Base-by-base conservation (phyloP, 1,140 invertebrate species). In the Homalodisca vitripennis region DNA sequence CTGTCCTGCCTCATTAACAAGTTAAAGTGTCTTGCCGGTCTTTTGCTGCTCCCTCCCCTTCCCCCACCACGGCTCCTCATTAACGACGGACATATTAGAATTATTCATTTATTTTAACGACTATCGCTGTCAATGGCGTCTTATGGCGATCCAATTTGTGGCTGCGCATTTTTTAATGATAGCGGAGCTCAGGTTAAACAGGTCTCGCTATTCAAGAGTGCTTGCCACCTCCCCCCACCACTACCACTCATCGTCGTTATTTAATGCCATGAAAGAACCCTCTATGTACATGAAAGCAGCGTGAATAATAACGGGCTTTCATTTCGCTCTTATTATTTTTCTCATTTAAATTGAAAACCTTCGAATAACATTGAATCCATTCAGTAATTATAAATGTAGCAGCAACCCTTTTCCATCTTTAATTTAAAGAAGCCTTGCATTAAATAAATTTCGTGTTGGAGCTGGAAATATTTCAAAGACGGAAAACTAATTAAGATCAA, bases 61-160 rank as follows among this genome's bases (percentile, higher is more conserved):
- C n/a, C n/a, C n/a, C n/a, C n/a, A n/a, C n/a, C n/a, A n/a, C n/a
- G n/a, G n/a, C n/a, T n/a, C n/a, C n/a, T n/a, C n/a, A n/a, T n/a
- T n/a, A n/a, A n/a, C n/a, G n/a, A n/a, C n/a, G 20, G 48, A 53
- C 22, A n/a, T 29, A 60, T 60, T 60, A 60, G 55, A 60, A 60
- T 60, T 60, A 60, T 60, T 60, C 55, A 60, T 60, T 60, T 60
- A 60, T 60, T 60, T 60, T 60, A 60, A 60, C 55, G 55, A 60
- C 55, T 24, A 22, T 24, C 34, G 17, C 27, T 26, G 55, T 60
- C 24, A 60, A 60, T 60, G 55, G 55, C 55, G 55, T 60, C 55
- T 60, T 60, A 60, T 6, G 14, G 55, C 34, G 34, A 41, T 60
- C 55, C 55, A 60, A 60, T 60, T 41, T 24, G 55, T 6, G 24